These are phyloP conservation scores for Muschampia staudingeri DNA, from an alignment of 2,888 invertebrate species.

Conservation along the genomic window DNA sequence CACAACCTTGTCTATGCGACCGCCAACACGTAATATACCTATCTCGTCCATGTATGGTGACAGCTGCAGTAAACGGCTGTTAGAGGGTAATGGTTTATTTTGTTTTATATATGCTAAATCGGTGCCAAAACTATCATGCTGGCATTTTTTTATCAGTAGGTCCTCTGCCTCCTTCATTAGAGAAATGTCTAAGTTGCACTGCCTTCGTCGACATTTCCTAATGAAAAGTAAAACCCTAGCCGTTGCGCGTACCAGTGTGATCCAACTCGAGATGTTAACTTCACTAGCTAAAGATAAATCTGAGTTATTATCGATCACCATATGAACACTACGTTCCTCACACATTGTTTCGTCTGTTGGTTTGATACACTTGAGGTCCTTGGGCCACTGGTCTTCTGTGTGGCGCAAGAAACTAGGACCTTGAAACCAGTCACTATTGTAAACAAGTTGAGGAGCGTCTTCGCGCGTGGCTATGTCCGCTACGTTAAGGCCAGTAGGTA, in stretches of 20 bases:
- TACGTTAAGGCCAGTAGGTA: background rate
- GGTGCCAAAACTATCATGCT: background rate
- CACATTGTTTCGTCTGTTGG: background rate
- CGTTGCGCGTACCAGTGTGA: background rate
- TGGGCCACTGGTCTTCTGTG: conserved; percentile 3
- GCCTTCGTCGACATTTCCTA: background rate
- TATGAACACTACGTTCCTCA: conserved; percentile 2
- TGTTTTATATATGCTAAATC: background rate
- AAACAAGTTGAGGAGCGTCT: background rate
- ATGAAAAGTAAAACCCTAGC: conserved; percentile 12
- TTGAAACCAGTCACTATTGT: background rate
- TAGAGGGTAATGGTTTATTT: background rate
- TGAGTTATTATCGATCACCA: background rate
- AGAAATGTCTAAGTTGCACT: background rate
- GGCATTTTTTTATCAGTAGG: background rate
- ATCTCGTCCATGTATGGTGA: background rate
- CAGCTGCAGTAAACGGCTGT: background rate
- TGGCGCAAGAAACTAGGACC: background rate
- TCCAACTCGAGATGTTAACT: background rate
- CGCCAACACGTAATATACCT: background rate
- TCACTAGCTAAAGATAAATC: background rate
- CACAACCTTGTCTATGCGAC: background rate
- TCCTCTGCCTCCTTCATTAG: background rate
- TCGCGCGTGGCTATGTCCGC: background rate
- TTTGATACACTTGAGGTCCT: background rate